These are phyloP conservation scores for Sterna hirundo DNA, from an alignment of 2,113 vertebrate genomes.

Conservation along the genomic window DNA sequence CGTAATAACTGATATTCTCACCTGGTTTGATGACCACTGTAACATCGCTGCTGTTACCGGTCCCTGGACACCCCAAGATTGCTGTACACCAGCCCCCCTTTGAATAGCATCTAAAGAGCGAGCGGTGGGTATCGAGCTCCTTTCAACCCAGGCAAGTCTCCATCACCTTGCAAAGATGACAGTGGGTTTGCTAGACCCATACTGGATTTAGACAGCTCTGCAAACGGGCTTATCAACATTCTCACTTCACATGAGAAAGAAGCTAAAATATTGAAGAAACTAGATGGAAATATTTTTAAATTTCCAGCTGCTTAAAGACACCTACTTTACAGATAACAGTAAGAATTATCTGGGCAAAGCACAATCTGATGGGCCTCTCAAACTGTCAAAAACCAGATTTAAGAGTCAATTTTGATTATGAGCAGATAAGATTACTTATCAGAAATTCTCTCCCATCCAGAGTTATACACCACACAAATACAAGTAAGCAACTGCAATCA, in stretches of 20 bases:
- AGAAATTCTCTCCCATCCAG: neutral
- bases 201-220: neutral
- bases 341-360: neutral
- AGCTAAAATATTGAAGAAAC: neutral
- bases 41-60: neutral
- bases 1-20: neutral
- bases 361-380: neutral
- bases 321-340: neutral
- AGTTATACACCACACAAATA: neutral
- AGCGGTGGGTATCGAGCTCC: neutral
- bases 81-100: neutral
- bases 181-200: neutral
- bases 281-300: accelerated
- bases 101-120: accelerated
- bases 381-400: neutral
- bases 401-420: neutral
- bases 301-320: neutral
- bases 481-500: neutral
- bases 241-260: neutral
- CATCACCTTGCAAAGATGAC: neutral
- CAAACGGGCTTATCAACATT: neutral
- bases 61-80: neutral
- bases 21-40: neutral
- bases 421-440: accelerated
- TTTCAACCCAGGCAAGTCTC: neutral